Percentiles rank a stretch among this genome's conserved stretches.
These are phyloP conservation scores for Sturmia bella DNA, from an alignment of 2,888 invertebrate genomes.

Conservation along the genomic window DNA sequence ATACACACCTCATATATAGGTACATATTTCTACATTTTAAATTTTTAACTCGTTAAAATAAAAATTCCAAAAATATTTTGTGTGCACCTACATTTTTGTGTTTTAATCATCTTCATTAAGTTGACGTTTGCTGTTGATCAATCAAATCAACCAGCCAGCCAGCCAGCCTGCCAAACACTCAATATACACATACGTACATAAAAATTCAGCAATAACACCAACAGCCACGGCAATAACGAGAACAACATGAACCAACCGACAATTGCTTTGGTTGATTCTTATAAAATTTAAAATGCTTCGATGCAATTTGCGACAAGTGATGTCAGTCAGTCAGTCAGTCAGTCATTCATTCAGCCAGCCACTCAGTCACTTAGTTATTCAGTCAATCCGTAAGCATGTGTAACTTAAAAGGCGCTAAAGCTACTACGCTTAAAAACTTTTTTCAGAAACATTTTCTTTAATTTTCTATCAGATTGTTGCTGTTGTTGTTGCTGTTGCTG, in stretches of 20 bases:
- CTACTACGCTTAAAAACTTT: slow-evolving; percentile 60
- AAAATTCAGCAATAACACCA: slow-evolving; percentile 15
- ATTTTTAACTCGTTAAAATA: slow-evolving; percentile 55
- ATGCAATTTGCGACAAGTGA: slow-evolving; percentile 46
- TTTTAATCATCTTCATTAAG: slow-evolving; percentile 69
- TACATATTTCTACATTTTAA: slow-evolving; percentile 9
- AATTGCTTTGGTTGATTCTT: slow-evolving; percentile 52
- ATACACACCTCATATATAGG: neutral
- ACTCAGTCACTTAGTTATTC: slow-evolving; percentile 15
- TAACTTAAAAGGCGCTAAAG: slow-evolving; percentile 68
- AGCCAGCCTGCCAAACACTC: slow-evolving; percentile 40
- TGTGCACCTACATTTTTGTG: slow-evolving; percentile 58
- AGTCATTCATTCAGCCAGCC: slow-evolving; percentile 16
- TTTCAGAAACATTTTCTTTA: slow-evolving; percentile 7
- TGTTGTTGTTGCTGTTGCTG: slow-evolving; percentile 16
- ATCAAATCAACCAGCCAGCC: slow-evolving; percentile 40
- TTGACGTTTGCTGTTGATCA: slow-evolving; percentile 65
- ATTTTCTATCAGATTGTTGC: slow-evolving; percentile 30
- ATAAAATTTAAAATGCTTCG: slow-evolving; percentile 35
- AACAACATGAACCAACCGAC: slow-evolving; percentile 38
- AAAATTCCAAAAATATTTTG: slow-evolving; percentile 62
- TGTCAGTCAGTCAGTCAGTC: slow-evolving; percentile 42
- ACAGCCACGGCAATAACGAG: slow-evolving; percentile 19
- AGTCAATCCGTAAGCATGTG: slow-evolving; percentile 48
- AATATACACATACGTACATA: slow-evolving; percentile 18